Evolutionary conservation across 30 jellyfish, hydroid and myxozoan genomes (phyloP), one percentile per base, ranked within the genome.

Genomic region (Pelagia noctiluca): DNA sequence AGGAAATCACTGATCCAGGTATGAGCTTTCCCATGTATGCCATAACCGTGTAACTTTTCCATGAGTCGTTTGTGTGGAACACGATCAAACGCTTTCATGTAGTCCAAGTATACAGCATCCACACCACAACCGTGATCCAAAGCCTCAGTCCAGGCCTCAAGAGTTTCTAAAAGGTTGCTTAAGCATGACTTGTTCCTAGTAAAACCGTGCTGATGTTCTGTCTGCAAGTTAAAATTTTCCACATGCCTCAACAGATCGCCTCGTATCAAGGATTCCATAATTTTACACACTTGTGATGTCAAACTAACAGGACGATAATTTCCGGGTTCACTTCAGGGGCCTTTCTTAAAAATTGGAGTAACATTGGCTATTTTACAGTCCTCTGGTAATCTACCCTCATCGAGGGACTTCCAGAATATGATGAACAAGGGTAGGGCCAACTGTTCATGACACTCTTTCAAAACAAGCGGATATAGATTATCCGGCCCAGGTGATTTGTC

Each of bases 401-500:
- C 79, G 25, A 66, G 8, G 24, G 79, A 66, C 61, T 8, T 32
- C 7, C 7, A 7, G 79, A 66, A 66, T 66, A 66, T 66, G 63
- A 28, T 66, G 65, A 25, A 66, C 65, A 66, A 31, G 61, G n/a
- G n/a, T n/a, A n/a, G n/a, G 79, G 79, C 63, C 33, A 13, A 32
- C 63, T 25, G 26, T 3, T 22, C 63, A 66, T 18, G 38, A 66
- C 28, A 18, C 79, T n/a, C n/a, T 66, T 31, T 66, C 13, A 66
- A 31, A 25, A 66, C 79, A 26, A 26, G 10, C 33, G 63, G 79
- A 66, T 66, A 31, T n/a, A 66, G 26, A 32, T 32, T 31, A 66
- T 66, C 79, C 29, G 79, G 79, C 63, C 79, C 7, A 66, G 65
- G 63, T 13, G 65, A 13, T 18, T 26, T 23, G 12, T 66, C 79